These are phyloP conservation scores for Pristiophorus japonicus DNA, from an alignment of 2,113 vertebrate species.

Conservation along the genomic window DNA sequence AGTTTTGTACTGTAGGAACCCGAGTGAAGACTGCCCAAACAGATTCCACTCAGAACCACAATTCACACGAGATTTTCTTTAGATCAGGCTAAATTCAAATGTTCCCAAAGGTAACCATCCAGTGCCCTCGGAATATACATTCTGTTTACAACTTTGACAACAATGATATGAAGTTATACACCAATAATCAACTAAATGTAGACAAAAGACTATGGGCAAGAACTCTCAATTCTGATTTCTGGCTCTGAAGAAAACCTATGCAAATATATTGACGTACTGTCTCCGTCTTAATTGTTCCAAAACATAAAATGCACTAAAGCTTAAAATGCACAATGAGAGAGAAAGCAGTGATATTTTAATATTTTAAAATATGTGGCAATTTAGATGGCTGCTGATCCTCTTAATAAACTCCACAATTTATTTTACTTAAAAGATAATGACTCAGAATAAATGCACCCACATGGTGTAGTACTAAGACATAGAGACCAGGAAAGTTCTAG, in stretches of 20 bases:
- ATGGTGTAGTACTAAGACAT: not conserved
- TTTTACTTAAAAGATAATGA: not conserved
- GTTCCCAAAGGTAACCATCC: not conserved
- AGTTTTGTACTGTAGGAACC: not conserved
- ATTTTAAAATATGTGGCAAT: not conserved
- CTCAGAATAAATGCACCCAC: not conserved
- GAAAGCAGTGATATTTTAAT: not conserved
- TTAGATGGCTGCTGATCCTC: not conserved
- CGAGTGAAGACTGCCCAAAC: not conserved
- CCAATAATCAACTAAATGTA: not conserved
- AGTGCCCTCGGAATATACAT: not conserved
- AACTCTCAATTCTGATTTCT: not conserved
- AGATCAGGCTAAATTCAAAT: not conserved
- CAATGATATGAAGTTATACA: not conserved
- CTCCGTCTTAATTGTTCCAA: too few relatives aligned
- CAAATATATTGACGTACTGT: too few relatives aligned
- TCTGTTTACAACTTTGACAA: not conserved
- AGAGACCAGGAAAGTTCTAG: not conserved
- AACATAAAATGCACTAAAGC: too few relatives aligned
- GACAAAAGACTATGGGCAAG: not conserved
- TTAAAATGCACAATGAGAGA: not conserved
- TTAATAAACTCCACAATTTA: not conserved
- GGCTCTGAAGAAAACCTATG: too few relatives aligned
- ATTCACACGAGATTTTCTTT: not conserved
- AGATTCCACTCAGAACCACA: not conserved